Conservation (phyloP, 2,113 vertebrate species). For the Mastomys coucha region DNA sequence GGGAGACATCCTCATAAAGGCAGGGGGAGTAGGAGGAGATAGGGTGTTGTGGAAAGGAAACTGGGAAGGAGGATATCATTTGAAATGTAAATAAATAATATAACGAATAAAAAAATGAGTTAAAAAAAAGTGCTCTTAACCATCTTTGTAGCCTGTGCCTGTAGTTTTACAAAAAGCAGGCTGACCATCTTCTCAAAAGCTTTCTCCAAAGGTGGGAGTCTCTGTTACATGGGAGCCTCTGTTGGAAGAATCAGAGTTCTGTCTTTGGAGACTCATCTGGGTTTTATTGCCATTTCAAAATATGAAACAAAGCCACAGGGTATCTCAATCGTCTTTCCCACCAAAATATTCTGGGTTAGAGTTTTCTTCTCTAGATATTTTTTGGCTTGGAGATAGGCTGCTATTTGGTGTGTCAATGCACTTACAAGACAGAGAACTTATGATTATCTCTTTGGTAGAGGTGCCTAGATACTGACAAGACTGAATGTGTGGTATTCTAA, state of each 20-base stretch:
- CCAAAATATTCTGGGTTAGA: not conserved
- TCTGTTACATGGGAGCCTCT: not conserved
- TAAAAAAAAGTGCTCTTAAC: not conserved
- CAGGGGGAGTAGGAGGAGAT: too few species aligned
- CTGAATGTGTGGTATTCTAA: not conserved
- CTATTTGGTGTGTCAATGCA: not conserved
- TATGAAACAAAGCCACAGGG: not conserved
- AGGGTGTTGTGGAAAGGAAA: too few species aligned
- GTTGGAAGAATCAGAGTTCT: not conserved
- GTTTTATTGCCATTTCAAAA: not conserved
- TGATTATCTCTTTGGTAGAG: not conserved
- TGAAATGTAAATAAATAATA: too few species aligned
- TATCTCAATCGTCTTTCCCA: not conserved
- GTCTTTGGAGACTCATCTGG: not conserved
- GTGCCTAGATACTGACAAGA: not conserved
- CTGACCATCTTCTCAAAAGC: not conserved
- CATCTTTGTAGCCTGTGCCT: not conserved
- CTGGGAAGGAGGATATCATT: too few species aligned
- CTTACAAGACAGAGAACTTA: not conserved
- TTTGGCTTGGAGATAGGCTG: not conserved
- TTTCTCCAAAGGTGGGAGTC: not conserved
- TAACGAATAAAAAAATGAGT: too few species aligned
- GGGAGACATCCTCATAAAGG: too few species aligned
- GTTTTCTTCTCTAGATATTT: not conserved
- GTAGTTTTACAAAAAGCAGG: not conserved